Percentiles rank a stretch among this genome's conserved stretches.
Conservation (phyloP, 2,888 invertebrate species). For the Parnassius apollo region DNA sequence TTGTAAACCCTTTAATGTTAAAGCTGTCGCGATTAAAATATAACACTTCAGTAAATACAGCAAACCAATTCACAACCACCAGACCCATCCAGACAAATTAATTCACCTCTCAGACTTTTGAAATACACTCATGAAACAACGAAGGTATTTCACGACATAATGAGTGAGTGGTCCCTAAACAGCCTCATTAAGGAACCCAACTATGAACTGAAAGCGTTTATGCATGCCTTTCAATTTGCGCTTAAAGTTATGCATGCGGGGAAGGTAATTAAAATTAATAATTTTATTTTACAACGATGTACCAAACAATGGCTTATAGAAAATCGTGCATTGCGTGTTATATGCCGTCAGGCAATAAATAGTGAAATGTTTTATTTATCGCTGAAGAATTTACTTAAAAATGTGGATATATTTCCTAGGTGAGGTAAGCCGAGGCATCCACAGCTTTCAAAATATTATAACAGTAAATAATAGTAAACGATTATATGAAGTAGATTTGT, state of each 20-base stretch:
- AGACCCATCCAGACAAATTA: constrained; percentile 27
- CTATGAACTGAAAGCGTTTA: constrained; percentile 19
- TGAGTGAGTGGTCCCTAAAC: constrained; percentile 27
- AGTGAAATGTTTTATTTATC: constrained; percentile 45
- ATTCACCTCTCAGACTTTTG: constrained; percentile 28
- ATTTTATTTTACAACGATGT: constrained; percentile 37
- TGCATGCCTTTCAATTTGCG: constrained; percentile 33
- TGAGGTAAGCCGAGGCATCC: constrained; percentile 14
- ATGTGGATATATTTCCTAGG: constrained; percentile 41
- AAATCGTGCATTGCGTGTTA: constrained; percentile 58
- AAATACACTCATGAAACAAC: constrained; percentile 26
- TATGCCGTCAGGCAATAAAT: constrained; percentile 61
- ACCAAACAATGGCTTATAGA: constrained; percentile 39
- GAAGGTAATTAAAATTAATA: constrained; percentile 31
- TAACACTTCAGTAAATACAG: constrained; percentile 15
- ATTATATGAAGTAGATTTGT: background rate
- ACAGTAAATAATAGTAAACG: constrained; percentile 18
- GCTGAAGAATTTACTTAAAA: constrained; percentile 47
- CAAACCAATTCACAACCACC: constrained; percentile 13
- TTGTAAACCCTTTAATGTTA: too few species aligned
- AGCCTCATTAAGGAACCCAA: constrained; percentile 23
- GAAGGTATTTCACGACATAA: constrained; percentile 26
- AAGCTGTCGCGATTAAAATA: constrained; percentile 3
- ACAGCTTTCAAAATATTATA: constrained; percentile 21
- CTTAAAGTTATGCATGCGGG: constrained; percentile 44